phyloP scores from a whole-genome alignment of 2,113 vertebrate genomes.

The Plecturocebus donacophilus region DNA sequence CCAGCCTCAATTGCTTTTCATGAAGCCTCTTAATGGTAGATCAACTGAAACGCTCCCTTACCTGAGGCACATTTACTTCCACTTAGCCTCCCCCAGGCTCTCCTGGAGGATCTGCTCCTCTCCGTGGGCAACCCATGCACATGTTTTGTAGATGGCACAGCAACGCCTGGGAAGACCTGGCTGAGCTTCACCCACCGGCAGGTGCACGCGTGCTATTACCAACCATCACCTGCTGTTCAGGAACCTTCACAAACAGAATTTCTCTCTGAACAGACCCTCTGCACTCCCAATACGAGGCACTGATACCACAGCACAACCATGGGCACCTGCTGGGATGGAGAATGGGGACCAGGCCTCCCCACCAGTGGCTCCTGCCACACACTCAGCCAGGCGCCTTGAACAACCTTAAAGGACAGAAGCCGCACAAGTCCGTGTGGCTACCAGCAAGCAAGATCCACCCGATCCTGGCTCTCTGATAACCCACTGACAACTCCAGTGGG shows the following conservation, averaged over 20 bases:
- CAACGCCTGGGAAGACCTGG: neutral
- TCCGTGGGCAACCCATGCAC: accelerated
- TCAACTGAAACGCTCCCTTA: accelerated
- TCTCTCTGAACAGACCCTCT: neutral
- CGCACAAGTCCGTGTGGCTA: neutral
- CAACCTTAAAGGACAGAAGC: neutral
- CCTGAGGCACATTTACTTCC: accelerated
- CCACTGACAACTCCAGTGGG: neutral
- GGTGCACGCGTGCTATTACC: accelerated
- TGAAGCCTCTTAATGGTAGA: accelerated
- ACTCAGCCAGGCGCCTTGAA: no score
- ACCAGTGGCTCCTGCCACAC: accelerated
- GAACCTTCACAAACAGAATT: accelerated
- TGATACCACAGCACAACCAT: accelerated
- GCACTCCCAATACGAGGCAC: accelerated
- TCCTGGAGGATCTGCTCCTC: accelerated
- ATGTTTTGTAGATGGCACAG: neutral
- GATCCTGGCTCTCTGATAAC: neutral
- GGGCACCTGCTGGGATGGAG: accelerated
- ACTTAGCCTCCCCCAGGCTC: accelerated
- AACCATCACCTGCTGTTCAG: neutral
- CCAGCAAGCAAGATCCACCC: accelerated
- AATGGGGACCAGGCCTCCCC: neutral
- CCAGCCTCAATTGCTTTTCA: accelerated
- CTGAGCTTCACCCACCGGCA: neutral